Base-by-base conservation (phyloP, 2,888 invertebrate species). In the Melolontha melolontha region DNA sequence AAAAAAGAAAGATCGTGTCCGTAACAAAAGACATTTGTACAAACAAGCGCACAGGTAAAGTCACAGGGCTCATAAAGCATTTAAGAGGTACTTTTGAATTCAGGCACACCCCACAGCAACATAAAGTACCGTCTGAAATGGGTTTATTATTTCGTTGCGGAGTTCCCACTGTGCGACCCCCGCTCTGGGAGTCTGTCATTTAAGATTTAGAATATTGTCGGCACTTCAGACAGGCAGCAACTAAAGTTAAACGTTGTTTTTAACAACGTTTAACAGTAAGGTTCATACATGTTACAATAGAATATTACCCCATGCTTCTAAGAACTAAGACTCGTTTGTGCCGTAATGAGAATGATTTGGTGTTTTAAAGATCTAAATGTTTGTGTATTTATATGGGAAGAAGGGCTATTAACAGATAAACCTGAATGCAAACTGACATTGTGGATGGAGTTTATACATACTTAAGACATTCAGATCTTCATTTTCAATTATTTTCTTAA, bases 131-230 rank as follows among this genome's bases (percentile, higher is more conserved):
- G 59, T 59, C 59, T 59, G 59, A 59, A 59, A 59, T 59, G 59
- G 59, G 59, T 59, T 59, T 54, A 64, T 64, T 54, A 64, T 64
- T 64, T 64, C 64, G 64, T 64, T 52, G 64, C 52, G 29, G 57
- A 68, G 59, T 52, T 62, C 67, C 67, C 52, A 67, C 67, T 62
- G 67, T 40, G 68, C 47, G 68, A 57, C 68, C 59, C 22, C 64
- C 65, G 27, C 66, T 44, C 49, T 66, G 49, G 49, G 54, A 63
- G 49, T 34, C 63, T 69, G 62, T 69, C 62, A 63, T 66, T 47
- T 66, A 59, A 47, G 65, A 66, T 66, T 69, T 69, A 66, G 50
- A 59, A 59, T 57, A 66, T 66, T 57, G 66, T 66, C 66, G 66
- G 66, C 66, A 66, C 66, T 66, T 66, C 66, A 66, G 54, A 66